Conservation (phyloP, 1,140 invertebrate genomes). For the Danaus melanippus region DNA sequence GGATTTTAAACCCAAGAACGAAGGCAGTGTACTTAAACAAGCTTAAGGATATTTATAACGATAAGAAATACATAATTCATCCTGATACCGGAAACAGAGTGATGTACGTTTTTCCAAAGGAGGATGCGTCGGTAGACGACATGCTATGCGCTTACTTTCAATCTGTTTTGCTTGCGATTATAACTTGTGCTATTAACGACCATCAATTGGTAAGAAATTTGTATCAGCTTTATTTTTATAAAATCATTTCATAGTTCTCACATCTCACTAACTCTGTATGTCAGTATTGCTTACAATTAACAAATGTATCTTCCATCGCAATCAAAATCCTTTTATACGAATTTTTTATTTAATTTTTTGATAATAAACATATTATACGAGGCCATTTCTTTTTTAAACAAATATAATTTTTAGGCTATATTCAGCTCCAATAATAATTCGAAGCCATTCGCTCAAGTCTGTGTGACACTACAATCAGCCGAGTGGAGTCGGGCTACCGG, state of each 20-base stretch:
- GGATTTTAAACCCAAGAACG: slow-evolving; percentile 35
- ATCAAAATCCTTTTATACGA: too few species aligned
- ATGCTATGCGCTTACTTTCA: slow-evolving; percentile 75
- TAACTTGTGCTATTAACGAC: slow-evolving; percentile 38
- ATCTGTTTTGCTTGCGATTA: slow-evolving; percentile 62
- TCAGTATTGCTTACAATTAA: too few species aligned
- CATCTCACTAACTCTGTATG: too few species aligned
- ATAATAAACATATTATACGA: too few species aligned
- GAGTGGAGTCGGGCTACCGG: slow-evolving; percentile 30
- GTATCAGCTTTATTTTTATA: slow-evolving; percentile 5
- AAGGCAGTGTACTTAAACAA: slow-evolving; percentile 37
- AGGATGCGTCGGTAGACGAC: slow-evolving; percentile 50
- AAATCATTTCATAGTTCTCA: too few species aligned
- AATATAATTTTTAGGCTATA: slow-evolving; percentile 19
- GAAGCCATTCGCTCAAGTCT: slow-evolving; percentile 31
- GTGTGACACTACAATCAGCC: slow-evolving; percentile 25
- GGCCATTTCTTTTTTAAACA: too few species aligned
- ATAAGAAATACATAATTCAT: slow-evolving; percentile 69
- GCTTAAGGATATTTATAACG: slow-evolving; percentile 51
- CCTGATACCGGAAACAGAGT: slow-evolving; percentile 49
- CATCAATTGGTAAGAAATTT: slow-evolving; percentile 29
- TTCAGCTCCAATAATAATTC: slow-evolving; percentile 11
- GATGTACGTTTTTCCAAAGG: slow-evolving; percentile 68
- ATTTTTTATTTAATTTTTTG: too few species aligned
- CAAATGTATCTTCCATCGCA: too few species aligned